Evolutionary conservation across 2,113 vertebrate species (phyloP).

Genomic region (Pelecanus crispus): DNA sequence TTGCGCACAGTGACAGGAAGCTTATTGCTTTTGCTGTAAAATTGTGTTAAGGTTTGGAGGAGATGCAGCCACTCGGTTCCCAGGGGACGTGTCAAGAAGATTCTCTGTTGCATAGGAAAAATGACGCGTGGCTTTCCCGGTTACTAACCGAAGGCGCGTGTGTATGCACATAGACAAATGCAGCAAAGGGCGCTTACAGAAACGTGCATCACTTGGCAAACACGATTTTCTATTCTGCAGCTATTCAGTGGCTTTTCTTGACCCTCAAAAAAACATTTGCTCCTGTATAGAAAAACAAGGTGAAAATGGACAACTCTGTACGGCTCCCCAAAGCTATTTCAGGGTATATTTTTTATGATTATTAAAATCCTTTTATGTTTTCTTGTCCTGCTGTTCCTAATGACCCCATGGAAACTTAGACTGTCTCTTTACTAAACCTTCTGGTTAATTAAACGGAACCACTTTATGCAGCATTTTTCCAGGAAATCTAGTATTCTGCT

Average conservation of each 20-base stretch:
- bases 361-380: background rate
- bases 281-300: background rate
- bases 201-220: background rate
- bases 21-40: conserved; percentile 56
- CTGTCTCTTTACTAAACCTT: conserved; percentile 8
- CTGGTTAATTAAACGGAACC: background rate
- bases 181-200: background rate
- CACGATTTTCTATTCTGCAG: background rate
- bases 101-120: conserved; percentile 2
- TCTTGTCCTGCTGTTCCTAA: conserved; percentile 35
- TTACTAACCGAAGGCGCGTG: background rate
- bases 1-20: conserved; percentile 24
- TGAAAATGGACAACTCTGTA: background rate
- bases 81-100: background rate
- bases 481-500: background rate
- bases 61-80: background rate
- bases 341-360: background rate
- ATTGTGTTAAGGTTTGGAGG: conserved; percentile 39
- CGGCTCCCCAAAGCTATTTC: background rate
- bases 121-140: background rate
- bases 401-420: background rate
- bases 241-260: background rate
- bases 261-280: background rate
- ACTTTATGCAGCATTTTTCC: background rate
- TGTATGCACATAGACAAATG: background rate